Base-by-base conservation (phyloP, 2,888 invertebrate species). In the Zootermopsis nevadensis region DNA sequence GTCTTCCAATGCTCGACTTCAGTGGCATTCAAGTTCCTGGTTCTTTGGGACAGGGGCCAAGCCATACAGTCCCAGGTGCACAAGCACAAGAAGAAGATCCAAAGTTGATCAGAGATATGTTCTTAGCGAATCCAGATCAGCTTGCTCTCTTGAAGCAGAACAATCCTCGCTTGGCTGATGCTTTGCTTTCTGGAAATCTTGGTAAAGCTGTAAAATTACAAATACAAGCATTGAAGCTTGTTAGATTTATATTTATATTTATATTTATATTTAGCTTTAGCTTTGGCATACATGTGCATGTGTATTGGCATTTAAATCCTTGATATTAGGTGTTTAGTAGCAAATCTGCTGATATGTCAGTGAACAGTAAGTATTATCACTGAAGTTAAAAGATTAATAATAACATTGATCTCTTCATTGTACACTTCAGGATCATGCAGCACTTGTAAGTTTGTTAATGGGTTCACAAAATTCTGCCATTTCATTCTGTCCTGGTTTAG, bases 101-200 rank as follows among this genome's bases (percentile, higher is more conserved):
- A 12, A 94, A 94, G 30, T 92, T 94, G 87, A 96, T 98, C 82
- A 91, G 96, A 85, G 95, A 97, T 87, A 95, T 96, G 94, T 95
- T 98, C 87, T 89, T 97, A 72, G 94, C 95, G 42, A 97, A 97
- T 90, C 98, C 98, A 0, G 96, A 97, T 88, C 97, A 98, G 88
- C 90, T 98, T 83, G 95, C 98, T 1, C 89, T 98, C 84, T 91
- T 99, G 12, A 96, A 97, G 88, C 98, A 98, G 89, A 97, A 98
- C 88, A 99, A 99, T 91, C 96, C 98, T 10, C 92, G 95, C 86
- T 90, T 99, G 84, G 98, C 98, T 19, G 98, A 98, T 89, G 98
- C 99, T 30, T 90, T 98, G 38, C 91, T 96, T 0, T 96, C 95
- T 87, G 97, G 97, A 38, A 95, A 95, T 89, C 91, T 96, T 86